Percentiles rank a stretch among this genome's conserved stretches.
Evolutionary conservation across 1,140 invertebrate species (phyloP).

Genomic region (Bombus vancouverensis): DNA sequence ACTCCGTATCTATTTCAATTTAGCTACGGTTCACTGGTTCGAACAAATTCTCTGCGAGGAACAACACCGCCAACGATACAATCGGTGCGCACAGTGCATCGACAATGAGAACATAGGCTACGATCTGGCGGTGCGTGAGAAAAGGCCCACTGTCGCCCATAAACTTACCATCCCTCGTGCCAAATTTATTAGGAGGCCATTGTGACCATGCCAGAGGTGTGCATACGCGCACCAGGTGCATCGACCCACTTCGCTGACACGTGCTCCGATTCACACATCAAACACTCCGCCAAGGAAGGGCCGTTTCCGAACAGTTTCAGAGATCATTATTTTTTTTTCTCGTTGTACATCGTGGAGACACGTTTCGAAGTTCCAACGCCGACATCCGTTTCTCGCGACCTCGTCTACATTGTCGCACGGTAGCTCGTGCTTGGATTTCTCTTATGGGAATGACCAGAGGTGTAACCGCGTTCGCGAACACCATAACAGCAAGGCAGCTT

Average conservation of each 20-base stretch:
- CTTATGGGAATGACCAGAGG: conserved; percentile 50
- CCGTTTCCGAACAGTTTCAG: not conserved
- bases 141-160: conserved; percentile 63
- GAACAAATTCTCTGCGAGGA: conserved; percentile 29
- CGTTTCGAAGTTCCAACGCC: conserved; percentile 1
- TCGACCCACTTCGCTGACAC: conserved; percentile 60
- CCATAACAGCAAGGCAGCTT: conserved; percentile 41
- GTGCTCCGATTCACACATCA: conserved; percentile 72
- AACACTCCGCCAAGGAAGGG: conserved; percentile 39
- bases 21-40: conserved; percentile 11
- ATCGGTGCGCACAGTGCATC: conserved; percentile 37
- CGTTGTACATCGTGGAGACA: not conserved
- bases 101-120: conserved; percentile 34
- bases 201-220: conserved; percentile 61
- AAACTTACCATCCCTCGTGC: conserved; percentile 46
- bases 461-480: conserved; percentile 27
- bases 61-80: conserved; percentile 19
- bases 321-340: not conserved
- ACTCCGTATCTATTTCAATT: conserved; percentile 17
- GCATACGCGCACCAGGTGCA: conserved; percentile 67
- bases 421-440: conserved; percentile 41
- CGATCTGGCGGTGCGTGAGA: conserved; percentile 61
- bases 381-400: not conserved
- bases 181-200: conserved; percentile 69
- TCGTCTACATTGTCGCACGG: conserved; percentile 3